These are phyloP conservation scores for Chlorops oryzae DNA, from an alignment of 1,140 invertebrate genomes.

Conservation along the genomic window DNA sequence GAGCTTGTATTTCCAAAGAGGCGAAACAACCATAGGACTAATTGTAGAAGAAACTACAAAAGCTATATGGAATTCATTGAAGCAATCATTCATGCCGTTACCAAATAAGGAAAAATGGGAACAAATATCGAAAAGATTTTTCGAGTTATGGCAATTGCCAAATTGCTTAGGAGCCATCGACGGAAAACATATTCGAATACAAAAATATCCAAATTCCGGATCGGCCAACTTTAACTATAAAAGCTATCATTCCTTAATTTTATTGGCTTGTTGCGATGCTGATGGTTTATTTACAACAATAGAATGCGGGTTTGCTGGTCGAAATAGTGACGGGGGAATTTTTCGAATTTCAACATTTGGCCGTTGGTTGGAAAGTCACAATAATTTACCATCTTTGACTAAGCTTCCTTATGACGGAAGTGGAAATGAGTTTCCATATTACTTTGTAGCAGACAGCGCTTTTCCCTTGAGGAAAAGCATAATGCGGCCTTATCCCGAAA, in stretches of 20 bases:
- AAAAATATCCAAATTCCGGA: neutral
- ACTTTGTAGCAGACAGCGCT: neutral
- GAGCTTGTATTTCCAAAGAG: conserved; percentile 1
- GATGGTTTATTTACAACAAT: too few species aligned
- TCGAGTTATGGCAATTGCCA: neutral
- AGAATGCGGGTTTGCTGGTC: too few species aligned
- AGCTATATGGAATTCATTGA: neutral
- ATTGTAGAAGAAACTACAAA: neutral
- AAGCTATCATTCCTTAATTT: too few species aligned
- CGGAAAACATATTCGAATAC: neutral
- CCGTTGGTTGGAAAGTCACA: neutral
- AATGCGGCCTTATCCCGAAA: neutral
- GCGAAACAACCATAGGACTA: neutral
- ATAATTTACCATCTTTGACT: neutral
- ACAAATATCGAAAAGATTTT: neutral
- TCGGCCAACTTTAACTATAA: neutral
- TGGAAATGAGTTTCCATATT: neutral
- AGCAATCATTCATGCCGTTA: neutral
- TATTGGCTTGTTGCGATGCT: too few species aligned
- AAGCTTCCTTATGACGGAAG: neutral
- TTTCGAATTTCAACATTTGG: too few species aligned
- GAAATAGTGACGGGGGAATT: too few species aligned
- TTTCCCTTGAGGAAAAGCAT: conserved; percentile 1
- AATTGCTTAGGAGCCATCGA: neutral
- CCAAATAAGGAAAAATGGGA: neutral